Conservation (phyloP, 2,113 vertebrate species). For the Mesembrinibis cayennensis region DNA sequence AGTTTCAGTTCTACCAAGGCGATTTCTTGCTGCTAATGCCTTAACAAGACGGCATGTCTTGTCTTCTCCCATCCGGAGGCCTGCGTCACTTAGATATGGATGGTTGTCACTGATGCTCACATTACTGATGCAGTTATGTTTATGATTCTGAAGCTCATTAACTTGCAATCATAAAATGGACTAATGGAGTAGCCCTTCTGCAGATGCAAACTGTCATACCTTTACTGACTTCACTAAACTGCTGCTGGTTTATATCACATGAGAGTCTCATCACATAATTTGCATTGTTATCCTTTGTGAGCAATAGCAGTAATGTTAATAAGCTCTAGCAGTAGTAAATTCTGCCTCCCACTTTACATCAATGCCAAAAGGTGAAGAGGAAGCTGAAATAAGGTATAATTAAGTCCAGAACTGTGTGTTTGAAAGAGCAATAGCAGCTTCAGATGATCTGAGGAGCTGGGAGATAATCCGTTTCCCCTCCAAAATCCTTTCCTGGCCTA, state of each 20-base stretch:
- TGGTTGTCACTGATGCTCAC: background rate
- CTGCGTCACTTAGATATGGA: background rate
- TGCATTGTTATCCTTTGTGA: background rate
- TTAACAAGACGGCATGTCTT: background rate
- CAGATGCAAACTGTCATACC: background rate
- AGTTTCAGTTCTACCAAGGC: background rate
- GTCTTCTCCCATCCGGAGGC: background rate
- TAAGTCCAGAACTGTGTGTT: background rate
- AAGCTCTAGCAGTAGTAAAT: background rate
- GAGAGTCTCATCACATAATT: background rate
- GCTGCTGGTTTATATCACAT: background rate
- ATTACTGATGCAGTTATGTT: background rate
- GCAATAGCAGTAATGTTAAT: background rate
- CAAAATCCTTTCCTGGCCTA: background rate
- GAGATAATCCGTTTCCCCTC: background rate
- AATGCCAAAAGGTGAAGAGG: background rate
- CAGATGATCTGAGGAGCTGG: background rate
- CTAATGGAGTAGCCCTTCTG: background rate
- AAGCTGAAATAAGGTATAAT: background rate
- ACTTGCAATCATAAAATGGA: background rate
- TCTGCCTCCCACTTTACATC: background rate
- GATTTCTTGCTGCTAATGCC: background rate
- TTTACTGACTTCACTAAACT: background rate
- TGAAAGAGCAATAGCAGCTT: background rate
- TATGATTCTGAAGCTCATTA: background rate